Evolutionary conservation across 2,113 vertebrate genomes (phyloP).

Genomic region (Gopherus flavomarginatus): DNA sequence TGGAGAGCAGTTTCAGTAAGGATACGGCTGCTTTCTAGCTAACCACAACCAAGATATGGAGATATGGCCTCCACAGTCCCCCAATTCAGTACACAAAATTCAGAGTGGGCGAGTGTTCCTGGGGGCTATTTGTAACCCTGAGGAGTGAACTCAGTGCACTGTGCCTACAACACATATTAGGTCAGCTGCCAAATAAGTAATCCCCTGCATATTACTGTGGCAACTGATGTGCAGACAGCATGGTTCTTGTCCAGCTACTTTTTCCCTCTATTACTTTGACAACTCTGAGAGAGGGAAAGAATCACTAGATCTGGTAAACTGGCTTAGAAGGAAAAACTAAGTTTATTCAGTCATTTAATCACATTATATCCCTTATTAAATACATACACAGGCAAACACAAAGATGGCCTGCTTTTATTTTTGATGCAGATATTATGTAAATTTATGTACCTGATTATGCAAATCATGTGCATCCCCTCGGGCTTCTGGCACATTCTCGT

Average conservation of each 20-base stretch:
- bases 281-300: neutral
- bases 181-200: neutral
- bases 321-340: conserved; percentile 48
- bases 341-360: conserved; percentile 52
- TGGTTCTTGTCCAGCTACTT: neutral
- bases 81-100: neutral
- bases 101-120: neutral
- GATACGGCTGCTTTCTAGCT: neutral
- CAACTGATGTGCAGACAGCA: neutral
- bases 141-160: neutral
- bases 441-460: conserved; percentile 73
- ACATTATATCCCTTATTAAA: conserved; percentile 70
- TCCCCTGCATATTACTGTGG: neutral
- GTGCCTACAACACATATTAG: neutral
- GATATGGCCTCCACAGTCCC: neutral
- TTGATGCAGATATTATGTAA: conserved; percentile 72
- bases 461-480: conserved; percentile 52
- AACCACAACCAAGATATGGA: neutral
- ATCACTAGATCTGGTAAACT: conserved; percentile 22
- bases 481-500: conserved; percentile 66
- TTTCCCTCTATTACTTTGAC: neutral
- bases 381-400: conserved; percentile 49
- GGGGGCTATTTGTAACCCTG: neutral
- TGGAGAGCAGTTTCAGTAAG: neutral
- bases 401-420: conserved; percentile 46